Base-by-base conservation (phyloP, 2,888 invertebrate genomes). In the Cyaniris semiargus region DNA sequence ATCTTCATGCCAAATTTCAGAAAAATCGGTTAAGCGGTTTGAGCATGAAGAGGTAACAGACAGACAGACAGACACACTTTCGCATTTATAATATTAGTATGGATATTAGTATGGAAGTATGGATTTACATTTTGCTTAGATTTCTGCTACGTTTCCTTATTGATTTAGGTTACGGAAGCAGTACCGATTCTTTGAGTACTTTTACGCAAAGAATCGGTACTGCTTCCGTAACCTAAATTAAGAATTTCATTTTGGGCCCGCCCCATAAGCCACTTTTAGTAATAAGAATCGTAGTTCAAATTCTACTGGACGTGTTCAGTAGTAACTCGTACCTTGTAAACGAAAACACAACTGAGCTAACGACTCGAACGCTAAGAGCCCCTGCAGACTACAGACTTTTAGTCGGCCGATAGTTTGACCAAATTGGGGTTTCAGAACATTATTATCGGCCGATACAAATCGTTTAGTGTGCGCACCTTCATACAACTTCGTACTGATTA, bases 111-210 rank as follows among this genome's bases (percentile, higher is more conserved):
- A n/a, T n/a, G n/a, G n/a, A n/a, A n/a, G n/a, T n/a, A n/a, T n/a
- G n/a, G n/a, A n/a, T 34, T 72, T 44, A 38, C 71, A 72, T 72
- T 72, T 21, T 31, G 66, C 27, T 66, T 66, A 27, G 18, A 27
- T 66, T 27, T 60, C 60, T 23, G 15, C 23, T 31, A 18, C 27
- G 27, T 66, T 27, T 66, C 27, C 66, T 27, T 5, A 31, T 66
- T 31, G 66, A 66, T 66, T 27, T 66, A 66, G 23, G 4, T 66
- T 23, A 23, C 13, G 10, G 27, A 23, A 66, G 60, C 27, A 66
- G 27, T 27, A 27, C n/a, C 23, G 4, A 23, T 72, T 71, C 8
- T 23, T 6, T 21, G 71, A 3, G 8, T 58, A 10, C 34, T 34
- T 34, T 27, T 3, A 23, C 8, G 10, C 71, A 21, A 21, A 44